phyloP scores from a whole-genome alignment of 1,140 invertebrate genomes.

The Brachionus paranguensis region DNA sequence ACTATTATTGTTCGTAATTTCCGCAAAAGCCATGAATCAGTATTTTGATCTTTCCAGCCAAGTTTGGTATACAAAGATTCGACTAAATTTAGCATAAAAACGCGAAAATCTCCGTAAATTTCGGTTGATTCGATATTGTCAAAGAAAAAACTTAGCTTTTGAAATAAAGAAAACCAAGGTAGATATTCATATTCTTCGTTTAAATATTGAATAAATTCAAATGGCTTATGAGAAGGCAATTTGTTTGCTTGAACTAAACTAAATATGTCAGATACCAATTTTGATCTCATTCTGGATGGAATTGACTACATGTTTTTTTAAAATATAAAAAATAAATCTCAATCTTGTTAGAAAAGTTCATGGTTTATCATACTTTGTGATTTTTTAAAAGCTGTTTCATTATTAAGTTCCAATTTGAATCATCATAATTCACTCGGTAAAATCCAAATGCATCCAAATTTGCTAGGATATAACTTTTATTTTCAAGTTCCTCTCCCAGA shows the following conservation, averaged over 20 bases:
- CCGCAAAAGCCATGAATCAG: not conserved
- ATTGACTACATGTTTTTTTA: not conserved
- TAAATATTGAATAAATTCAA: slow-evolving; percentile 55
- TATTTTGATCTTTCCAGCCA: not conserved
- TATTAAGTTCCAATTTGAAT: slow-evolving; percentile 4
- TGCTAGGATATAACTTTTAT: slow-evolving; percentile 70
- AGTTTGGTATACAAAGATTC: not conserved
- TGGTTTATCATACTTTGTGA: not conserved
- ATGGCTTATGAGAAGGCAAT: slow-evolving; percentile 39
- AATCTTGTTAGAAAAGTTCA: not conserved
- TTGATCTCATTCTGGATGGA: slow-evolving; percentile 16
- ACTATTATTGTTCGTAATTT: not conserved
- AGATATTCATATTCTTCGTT: slow-evolving; percentile 52
- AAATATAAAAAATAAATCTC: not conserved
- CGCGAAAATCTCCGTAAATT: slow-evolving; percentile 3
- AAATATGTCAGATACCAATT: slow-evolving; percentile 39
- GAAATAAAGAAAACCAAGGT: slow-evolving; percentile 50
- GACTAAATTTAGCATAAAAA: not conserved
- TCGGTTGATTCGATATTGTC: slow-evolving; percentile 14
- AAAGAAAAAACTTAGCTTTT: not conserved
- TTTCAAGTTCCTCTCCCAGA: not conserved
- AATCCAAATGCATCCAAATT: slow-evolving; percentile 78
- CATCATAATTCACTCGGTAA: slow-evolving; percentile 68
- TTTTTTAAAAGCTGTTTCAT: slow-evolving; percentile 33
- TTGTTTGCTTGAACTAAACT: not conserved